Conservation (phyloP, 2,113 vertebrate species). For the Hystrix cristata region DNA sequence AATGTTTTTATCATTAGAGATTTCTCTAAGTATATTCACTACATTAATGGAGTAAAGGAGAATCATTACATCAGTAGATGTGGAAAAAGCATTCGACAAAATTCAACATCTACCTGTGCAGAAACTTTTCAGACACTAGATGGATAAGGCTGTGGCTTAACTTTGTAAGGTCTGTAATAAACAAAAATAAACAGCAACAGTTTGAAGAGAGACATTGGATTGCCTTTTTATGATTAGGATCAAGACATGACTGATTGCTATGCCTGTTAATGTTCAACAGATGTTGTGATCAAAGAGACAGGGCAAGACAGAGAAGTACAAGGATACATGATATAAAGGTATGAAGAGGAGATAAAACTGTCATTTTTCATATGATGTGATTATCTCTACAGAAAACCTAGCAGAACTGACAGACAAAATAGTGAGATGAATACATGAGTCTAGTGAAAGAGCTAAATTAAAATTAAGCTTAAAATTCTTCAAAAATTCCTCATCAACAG, state of each 20-base stretch:
- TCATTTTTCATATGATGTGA: fast-evolving
- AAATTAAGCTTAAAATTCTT: not conserved
- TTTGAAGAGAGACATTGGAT: not conserved
- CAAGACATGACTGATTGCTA: not conserved
- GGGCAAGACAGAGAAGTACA: not conserved
- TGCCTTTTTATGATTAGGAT: not conserved
- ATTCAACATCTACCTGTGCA: too few species aligned
- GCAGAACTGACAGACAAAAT: not conserved
- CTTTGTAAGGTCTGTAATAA: not conserved
- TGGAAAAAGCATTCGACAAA: not conserved
- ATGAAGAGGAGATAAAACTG: not conserved
- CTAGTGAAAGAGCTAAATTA: not conserved
- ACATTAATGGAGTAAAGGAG: not conserved
- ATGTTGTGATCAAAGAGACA: not conserved
- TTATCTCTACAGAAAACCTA: not conserved
- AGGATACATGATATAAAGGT: fast-evolving
- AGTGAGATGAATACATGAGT: not conserved
- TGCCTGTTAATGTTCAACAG: not conserved
- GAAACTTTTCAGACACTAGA: not conserved
- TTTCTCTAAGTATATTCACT: not conserved
- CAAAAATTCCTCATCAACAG: not conserved
- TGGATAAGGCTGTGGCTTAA: not conserved
- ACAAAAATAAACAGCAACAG: not conserved
- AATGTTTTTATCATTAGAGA: fast-evolving
- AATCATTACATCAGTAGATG: fast-evolving